Evolutionary conservation across 2,888 invertebrate species (phyloP), one percentile per base, ranked within the genome.

Genomic region (Andrena haemorrhoa): DNA sequence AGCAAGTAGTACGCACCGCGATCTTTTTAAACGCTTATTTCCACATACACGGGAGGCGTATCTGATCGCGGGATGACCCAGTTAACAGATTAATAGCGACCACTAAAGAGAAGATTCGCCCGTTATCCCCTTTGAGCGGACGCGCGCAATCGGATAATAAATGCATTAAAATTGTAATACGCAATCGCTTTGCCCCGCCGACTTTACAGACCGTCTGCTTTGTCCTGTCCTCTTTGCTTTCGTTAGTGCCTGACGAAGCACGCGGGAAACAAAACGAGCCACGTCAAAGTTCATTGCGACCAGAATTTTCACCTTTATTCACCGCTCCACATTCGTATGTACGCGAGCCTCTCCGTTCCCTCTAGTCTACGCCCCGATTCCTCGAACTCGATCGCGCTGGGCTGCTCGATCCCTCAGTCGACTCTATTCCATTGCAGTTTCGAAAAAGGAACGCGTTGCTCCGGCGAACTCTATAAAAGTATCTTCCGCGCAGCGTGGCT

Each of bases 91-190:
- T 56, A 56, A 20, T 23, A 56, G 10, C 26, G 56, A 56, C 56
- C 23, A 12, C 10, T 20, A 56, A 8, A 56, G 23, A 56, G 56
- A 23, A 23, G 23, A 41, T 53, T 16, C 60, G 53, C 12, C 41
- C 26, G 35, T 63, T 69, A 8, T 16, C 2, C 29, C 7, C 16
- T 53, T 1, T 35, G 6, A 47, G n/a, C 53, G 3, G 26, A 53
- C 20, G 60, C 66, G 60, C 23, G 41, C 41, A 69, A 58, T 78
- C 60, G 69, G 75, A 63, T 68, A 65, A 68, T 35, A 63, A 69
- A 63, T 41, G 31, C 56, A 74, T 83, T 78, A 53, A 58, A 47
- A 74, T 76, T 72, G 58, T 68, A 76, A 74, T 60, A 47, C 49
- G 66, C 12, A 26, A 33, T 61, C 63, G n/a, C 75, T 74, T 68